These are phyloP conservation scores for Syngnathus floridae DNA, from an alignment of 2,113 vertebrate species.

Conservation along the genomic window DNA sequence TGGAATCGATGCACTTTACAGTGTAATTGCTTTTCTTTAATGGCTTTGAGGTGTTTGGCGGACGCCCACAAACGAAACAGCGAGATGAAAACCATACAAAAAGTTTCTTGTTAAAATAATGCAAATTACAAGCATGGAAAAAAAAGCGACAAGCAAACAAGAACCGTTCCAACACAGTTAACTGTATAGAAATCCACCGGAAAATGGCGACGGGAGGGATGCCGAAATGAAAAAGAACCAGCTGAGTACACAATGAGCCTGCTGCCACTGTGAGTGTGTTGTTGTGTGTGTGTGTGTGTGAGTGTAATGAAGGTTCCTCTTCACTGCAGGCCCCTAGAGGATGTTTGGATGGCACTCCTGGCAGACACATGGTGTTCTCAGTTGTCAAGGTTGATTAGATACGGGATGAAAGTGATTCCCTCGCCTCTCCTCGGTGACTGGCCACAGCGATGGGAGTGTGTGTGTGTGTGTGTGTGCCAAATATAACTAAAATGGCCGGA, in stretches of 20 bases:
- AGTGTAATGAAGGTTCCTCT: slow-evolving; percentile 11
- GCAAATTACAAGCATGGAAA: not conserved
- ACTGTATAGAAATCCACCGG: not conserved
- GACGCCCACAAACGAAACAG: not conserved
- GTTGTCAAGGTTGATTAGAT: slow-evolving; percentile 44
- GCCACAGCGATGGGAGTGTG: not conserved
- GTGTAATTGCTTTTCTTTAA: slow-evolving; percentile 3
- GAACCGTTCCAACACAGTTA: not conserved
- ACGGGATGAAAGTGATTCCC: slow-evolving; percentile 34
- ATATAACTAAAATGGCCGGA: not conserved
- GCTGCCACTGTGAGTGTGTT: not conserved
- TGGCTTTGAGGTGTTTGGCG: not conserved
- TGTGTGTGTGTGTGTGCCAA: not conserved
- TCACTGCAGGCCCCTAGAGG: slow-evolving; percentile 19
- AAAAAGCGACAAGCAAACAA: not conserved
- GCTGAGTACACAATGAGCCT: slow-evolving; percentile 20
- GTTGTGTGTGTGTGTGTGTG: slow-evolving; percentile 3
- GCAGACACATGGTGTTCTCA: slow-evolving; percentile 27
- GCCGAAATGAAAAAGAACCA: slow-evolving; percentile 21
- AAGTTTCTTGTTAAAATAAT: too few species aligned
- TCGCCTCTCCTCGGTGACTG: slow-evolving; percentile 6
- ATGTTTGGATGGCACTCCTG: slow-evolving; percentile 22
- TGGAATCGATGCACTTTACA: not conserved
- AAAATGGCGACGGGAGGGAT: slow-evolving; percentile 15
- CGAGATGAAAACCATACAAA: not conserved